Conservation (phyloP, 2,888 invertebrate species). For the Metalampra italica region DNA sequence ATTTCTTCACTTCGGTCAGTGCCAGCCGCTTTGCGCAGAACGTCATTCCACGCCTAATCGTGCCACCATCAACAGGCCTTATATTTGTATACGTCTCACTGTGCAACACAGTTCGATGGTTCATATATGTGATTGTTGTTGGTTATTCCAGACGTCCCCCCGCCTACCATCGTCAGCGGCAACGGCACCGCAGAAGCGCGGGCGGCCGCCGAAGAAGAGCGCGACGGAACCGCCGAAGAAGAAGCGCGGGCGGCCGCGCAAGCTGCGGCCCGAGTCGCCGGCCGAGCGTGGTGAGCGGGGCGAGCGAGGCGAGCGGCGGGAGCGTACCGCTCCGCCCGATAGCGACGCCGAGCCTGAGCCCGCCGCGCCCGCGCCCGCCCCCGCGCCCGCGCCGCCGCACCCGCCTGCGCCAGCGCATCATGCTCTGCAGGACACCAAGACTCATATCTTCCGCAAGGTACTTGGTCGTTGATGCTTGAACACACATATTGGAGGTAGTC, state of each 20-base stretch:
- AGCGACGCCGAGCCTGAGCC: background rate
- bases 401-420: constrained; percentile 44
- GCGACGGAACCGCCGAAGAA: constrained; percentile 50
- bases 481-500: no score
- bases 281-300: background rate
- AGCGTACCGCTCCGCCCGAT: constrained; percentile 15
- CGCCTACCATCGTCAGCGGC: constrained; percentile 31
- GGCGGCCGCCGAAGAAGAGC: constrained; percentile 69
- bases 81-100: no score
- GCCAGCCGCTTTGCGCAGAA: no score
- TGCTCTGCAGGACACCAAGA: constrained; percentile 54
- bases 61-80: no score
- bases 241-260: constrained; percentile 63
- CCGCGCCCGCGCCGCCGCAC: constrained; percentile 33
- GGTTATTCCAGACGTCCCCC: constrained; percentile 36
- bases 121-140: no score
- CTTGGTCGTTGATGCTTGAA: background rate
- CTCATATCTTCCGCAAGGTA: constrained; percentile 66
- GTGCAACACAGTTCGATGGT: no score
- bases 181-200: constrained; percentile 58
- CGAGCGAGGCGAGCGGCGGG: constrained; percentile 3
- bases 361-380: constrained; percentile 18
- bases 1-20: no score
- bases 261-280: constrained; percentile 32
- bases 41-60: no score